phyloP scores from a whole-genome alignment of 2,888 invertebrate species.

The Agonopterix alstromeriana region DNA sequence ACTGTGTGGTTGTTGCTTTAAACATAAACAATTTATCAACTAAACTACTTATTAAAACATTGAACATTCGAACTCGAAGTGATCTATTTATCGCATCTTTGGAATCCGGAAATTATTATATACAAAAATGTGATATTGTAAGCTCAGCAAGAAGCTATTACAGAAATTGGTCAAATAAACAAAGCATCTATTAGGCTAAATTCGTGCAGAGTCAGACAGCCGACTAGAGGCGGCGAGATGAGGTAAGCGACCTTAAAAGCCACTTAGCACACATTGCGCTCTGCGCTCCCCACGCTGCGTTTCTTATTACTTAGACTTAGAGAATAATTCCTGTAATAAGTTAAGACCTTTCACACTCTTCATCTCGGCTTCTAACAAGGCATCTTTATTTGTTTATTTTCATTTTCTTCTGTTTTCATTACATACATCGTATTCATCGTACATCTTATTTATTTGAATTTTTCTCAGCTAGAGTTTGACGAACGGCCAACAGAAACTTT shows the following conservation, averaged over 20 bases:
- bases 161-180: conserved; percentile 41
- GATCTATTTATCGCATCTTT: not conserved
- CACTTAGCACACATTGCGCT: conserved; percentile 62
- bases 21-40: not conserved
- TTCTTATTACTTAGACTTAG: conserved; percentile 64
- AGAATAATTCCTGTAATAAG: conserved; percentile 53
- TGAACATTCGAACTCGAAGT: not conserved
- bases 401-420: too few relatives aligned
- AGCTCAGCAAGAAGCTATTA: conserved; percentile 17
- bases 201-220: conserved; percentile 48
- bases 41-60: conserved; percentile 14
- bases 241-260: conserved; percentile 73
- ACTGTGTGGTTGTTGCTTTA: not conserved
- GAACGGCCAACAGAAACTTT: too few relatives aligned
- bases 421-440: too few relatives aligned
- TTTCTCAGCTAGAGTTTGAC: too few relatives aligned
- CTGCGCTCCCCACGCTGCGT: conserved; percentile 48
- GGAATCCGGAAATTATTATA: conserved; percentile 1
- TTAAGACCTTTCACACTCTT: conserved; percentile 6
- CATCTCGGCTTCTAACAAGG: too few relatives aligned
- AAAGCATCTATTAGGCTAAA: conserved; percentile 38
- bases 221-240: conserved; percentile 48
- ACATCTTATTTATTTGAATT: too few relatives aligned
- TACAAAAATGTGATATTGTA: conserved; percentile 5
- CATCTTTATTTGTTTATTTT: too few relatives aligned